Base-by-base conservation (phyloP, 1,140 invertebrate genomes). In the Drosophila pseudoobscura region DNA sequence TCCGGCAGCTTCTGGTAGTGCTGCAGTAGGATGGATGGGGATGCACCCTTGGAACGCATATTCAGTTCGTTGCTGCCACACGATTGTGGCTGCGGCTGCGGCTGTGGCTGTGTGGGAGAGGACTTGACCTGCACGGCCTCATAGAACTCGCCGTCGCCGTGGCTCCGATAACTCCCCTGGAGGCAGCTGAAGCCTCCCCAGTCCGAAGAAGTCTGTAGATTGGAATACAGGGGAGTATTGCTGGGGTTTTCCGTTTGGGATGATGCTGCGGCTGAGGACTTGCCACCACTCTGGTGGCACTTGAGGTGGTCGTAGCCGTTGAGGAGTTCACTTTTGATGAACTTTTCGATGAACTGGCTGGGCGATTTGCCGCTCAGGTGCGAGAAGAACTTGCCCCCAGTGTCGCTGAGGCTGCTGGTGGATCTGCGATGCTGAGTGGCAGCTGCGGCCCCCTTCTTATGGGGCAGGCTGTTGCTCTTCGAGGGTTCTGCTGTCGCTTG, bases 301-400 rank as follows among this genome's bases (percentile, higher is more conserved):
- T 77, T 90, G 17, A 84, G 46, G 0, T 68, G 88, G 44, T 90
- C 87, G 75, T 89, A 80, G 31, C 82, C 78, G 57, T 56, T 87
- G n/a, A 87, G 75, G 11, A 90, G 24, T 50, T 90, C 88, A 55
- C 59, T 78, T 35, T 76, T 72, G 13, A 90, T 78, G 41, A 90
- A 88, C 56, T 90, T 90, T 45, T 90, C 88, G 15, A 90, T 80
- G 46, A 90, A 84, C 46, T 80, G 84, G 7, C 77, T 84, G 8
- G 88, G 82, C 6, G 78, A 87, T 53, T 90, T 90, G 24, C 73
- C 50, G 41, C 68, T 85, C 22, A 89, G 11, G 31, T 75, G 72
- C 31, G 71, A 70, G 51, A 90, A 87, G 59, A 90, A 83, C 20
- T 80, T 77, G 51, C 76, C 69, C 5, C 79, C 73, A 22, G 58